Percentiles rank a stretch among this genome's conserved stretches.
These are phyloP conservation scores for Sorex fumeus DNA, from an alignment of 2,113 vertebrate species.

Conservation along the genomic window DNA sequence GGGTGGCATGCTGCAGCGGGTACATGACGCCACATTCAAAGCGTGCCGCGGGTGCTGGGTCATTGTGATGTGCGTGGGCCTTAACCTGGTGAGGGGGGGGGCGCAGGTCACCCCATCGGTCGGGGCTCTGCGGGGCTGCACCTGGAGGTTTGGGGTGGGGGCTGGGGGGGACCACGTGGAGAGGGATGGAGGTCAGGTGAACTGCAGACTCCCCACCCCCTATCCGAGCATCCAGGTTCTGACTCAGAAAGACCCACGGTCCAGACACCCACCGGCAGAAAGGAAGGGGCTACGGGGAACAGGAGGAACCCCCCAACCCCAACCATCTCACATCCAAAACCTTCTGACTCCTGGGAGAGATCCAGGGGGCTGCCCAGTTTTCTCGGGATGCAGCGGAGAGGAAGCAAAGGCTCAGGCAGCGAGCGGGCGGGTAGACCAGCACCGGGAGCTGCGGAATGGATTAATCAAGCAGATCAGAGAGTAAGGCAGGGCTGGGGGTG, in stretches of 20 bases:
- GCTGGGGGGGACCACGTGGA: neutral
- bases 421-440: neutral
- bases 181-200: too few species aligned
- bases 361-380: neutral
- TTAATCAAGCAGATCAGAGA: neutral
- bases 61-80: too few species aligned
- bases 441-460: neutral
- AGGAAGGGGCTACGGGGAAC: neutral
- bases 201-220: too few species aligned
- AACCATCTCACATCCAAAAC: neutral
- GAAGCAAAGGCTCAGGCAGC: neutral
- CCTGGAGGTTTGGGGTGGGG: neutral
- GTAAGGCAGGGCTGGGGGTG: neutral
- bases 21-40: too few species aligned
- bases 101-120: too few species aligned
- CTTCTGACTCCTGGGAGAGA: constrained; percentile 34
- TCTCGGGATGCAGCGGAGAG: neutral
- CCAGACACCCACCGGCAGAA: neutral
- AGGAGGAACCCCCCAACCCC: neutral
- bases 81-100: too few species aligned
- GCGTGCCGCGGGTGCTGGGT: neutral
- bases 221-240: neutral
- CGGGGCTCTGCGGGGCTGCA: neutral
- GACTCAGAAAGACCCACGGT: constrained; percentile 32
- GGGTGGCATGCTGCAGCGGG: too few species aligned